These are phyloP conservation scores for Caenorhabditis wallacei DNA, from an alignment of 2,888 invertebrate species.

Conservation along the genomic window DNA sequence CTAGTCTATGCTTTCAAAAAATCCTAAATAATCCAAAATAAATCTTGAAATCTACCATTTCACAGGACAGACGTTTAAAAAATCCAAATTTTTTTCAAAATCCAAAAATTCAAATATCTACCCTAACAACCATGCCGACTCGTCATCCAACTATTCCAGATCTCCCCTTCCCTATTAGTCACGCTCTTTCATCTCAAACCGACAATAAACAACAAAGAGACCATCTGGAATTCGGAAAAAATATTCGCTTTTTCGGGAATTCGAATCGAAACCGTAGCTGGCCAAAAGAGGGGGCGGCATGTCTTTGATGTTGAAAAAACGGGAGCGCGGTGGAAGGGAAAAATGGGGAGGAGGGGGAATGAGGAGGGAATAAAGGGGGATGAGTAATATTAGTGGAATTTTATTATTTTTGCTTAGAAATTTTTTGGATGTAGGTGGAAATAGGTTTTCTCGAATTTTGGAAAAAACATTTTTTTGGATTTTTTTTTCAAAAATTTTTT, in stretches of 20 bases:
- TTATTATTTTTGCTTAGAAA: no score
- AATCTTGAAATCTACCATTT: no score
- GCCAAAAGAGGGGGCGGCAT: constrained; percentile 5
- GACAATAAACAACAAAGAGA: not conserved
- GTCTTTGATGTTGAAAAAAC: constrained; percentile 16
- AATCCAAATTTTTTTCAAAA: no score
- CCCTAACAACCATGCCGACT: constrained; percentile 12
- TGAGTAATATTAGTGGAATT: not conserved
- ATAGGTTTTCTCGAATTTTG: no score
- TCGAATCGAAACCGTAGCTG: constrained; percentile 7
- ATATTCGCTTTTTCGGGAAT: not conserved
- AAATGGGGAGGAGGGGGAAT: not conserved
- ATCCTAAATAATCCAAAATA: no score
- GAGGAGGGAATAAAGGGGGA: not conserved
- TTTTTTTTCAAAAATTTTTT: no score
- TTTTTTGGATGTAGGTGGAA: no score
- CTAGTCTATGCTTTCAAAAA: no score
- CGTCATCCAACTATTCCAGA: not conserved
- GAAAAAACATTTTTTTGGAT: no score
- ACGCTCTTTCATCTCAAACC: constrained; percentile 35
- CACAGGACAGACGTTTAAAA: no score
- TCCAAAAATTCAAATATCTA: no score
- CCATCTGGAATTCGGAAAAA: constrained; percentile 36
- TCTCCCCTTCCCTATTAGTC: constrained; percentile 41
- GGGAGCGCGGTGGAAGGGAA: constrained; percentile 5